These are phyloP conservation scores for Chirona hameri DNA, from an alignment of 2,888 invertebrate genomes.

Conservation along the genomic window DNA sequence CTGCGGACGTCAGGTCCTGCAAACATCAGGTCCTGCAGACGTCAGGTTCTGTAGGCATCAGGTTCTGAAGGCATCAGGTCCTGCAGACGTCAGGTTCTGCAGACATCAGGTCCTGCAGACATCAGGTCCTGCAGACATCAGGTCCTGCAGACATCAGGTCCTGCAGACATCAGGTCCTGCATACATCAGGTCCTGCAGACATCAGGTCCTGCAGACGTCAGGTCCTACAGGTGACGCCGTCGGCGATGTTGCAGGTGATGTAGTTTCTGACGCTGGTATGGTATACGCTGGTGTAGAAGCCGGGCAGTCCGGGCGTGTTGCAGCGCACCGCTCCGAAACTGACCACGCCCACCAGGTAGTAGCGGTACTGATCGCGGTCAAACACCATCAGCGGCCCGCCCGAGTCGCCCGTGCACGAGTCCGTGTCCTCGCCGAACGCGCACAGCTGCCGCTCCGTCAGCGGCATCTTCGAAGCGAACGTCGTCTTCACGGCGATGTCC, in stretches of 20 bases:
- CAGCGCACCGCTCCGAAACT: slow-evolving; percentile 60
- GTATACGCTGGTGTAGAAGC: slow-evolving; percentile 64
- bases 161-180: no score
- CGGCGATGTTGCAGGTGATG: not conserved
- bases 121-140: no score
- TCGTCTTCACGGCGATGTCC: not conserved
- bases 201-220: no score
- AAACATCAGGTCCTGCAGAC: no score
- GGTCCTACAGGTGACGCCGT: not conserved
- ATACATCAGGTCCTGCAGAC: no score
- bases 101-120: no score
- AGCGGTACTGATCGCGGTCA: slow-evolving; percentile 48
- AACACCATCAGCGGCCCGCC: slow-evolving; percentile 56
- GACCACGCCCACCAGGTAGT: slow-evolving; percentile 59
- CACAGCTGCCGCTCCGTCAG: not conserved
- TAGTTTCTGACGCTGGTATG: slow-evolving; percentile 40
- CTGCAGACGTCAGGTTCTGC: no score
- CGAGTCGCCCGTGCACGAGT: slow-evolving; percentile 52
- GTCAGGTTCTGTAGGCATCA: no score
- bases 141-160: no score
- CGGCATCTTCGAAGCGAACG: not conserved
- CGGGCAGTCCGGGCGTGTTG: slow-evolving; percentile 60
- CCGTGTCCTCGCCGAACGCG: not conserved
- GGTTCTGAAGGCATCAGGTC: no score
- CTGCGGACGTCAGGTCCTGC: no score